Conservation (phyloP, 2,888 invertebrate species). For the Leptopilina drosophilae region DNA sequence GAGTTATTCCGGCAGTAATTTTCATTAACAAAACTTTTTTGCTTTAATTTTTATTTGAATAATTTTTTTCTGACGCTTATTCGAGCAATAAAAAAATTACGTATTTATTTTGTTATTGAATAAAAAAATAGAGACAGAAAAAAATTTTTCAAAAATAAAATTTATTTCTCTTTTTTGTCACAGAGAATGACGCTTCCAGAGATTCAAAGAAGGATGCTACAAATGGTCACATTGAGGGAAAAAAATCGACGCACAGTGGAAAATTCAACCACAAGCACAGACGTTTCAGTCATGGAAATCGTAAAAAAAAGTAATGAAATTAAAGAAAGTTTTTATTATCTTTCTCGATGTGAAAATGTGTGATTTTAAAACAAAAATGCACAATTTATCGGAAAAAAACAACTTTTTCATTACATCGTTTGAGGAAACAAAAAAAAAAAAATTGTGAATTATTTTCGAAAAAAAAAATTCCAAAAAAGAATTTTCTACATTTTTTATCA, state of each 20-base stretch:
- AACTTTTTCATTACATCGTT: background rate
- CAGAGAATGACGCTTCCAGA: conserved; percentile 42
- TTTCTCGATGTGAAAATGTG: background rate
- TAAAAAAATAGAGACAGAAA: background rate
- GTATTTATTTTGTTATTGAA: background rate
- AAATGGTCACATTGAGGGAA: conserved; percentile 54
- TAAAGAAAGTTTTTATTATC: background rate
- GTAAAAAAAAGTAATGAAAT: conserved; percentile 60
- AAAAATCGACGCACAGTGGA: conserved; percentile 39
- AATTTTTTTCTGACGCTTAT: no score
- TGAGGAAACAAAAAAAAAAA: background rate
- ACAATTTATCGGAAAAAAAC: background rate
- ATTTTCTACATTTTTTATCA: no score
- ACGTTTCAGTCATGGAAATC: conserved; percentile 55
- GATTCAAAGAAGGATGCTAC: conserved; percentile 47
- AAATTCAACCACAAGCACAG: conserved; percentile 53
- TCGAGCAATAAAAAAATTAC: no score
- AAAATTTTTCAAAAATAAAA: background rate
- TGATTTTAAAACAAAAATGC: background rate
- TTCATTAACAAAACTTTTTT: no score
- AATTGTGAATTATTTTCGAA: background rate
- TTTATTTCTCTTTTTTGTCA: conserved; percentile 2
- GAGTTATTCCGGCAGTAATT: no score
- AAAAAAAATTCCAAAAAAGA: background rate
- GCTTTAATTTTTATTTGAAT: no score